Evolutionary conservation across 2,888 invertebrate species (phyloP), one percentile per base, ranked within the genome.

Genomic region (Drosophila tanythrix): DNA sequence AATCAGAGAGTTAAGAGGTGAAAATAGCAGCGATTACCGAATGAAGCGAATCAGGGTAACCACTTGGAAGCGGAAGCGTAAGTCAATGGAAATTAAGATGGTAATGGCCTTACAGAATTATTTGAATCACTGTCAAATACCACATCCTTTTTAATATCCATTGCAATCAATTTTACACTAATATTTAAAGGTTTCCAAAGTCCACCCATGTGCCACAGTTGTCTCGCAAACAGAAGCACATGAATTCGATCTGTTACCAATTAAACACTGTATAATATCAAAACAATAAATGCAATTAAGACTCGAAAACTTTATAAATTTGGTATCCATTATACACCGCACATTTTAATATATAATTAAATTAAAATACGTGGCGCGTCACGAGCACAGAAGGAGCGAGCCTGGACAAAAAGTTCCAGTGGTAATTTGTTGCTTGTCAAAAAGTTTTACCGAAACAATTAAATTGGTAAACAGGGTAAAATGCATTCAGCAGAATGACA

Each of bases 371-470:
- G 53, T 66, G 64, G 53, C 51, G 50, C 70, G 65, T 67, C 74
- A 62, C 38, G 59, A 38, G 59, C 53, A 81, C 56, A 51, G 31
- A 21, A 65, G 36, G 48, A 38, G 13, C 13, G 5, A 27, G 40
- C 1, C 25, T 13, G 62, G 29, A 1, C 18, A 3, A 71, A 71
- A 72, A 72, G 71, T 70, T 72, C 31, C 48, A 18, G 50, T 58
- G 68, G 66, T 70, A 80, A 75, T 83, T 88, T 76, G 79, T 79
- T 61, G 67, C n/a, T 70, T 83, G 70, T 78, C 71, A 60, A 72
- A 81, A 80, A 74, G 62, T 79, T 88, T 82, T 71, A 58, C 69
- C 76, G 85, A 83, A 79, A 88, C 88, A 88, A 84, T 88, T 79
- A 85, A 88, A 74, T 40, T 63, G 63, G 65, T n/a, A 11, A 40